Evolutionary conservation across 1,140 invertebrate species (phyloP), one percentile per base, ranked within the genome.

Genomic region (Aleiodes sp.): DNA sequence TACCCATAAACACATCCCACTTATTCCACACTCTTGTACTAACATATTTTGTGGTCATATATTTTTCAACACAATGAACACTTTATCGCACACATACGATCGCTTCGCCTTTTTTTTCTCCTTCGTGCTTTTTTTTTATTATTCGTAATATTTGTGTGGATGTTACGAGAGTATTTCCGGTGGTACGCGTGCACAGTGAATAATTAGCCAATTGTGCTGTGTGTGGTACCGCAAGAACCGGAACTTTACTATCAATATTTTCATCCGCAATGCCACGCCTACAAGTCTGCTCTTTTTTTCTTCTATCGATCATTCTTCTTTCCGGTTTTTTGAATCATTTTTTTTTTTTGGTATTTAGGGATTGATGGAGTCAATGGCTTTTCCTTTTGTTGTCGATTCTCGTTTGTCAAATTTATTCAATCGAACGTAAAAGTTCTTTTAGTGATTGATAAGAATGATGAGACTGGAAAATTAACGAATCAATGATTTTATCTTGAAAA

Each of bases 221-320:
- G 19, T 28, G n/a, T n/a, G n/a, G n/a, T 28, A 56, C 52, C 63
- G 56, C 57, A 39, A 33, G 9, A 21, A 28, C 70, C 70, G 73
- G 73, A 74, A 71, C 66, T 70, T 39, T 70, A 71, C 63, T 68
- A 74, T 74, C 67, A 74, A 74, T 74, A 71, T 74, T 74, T 74
- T 74, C 59, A 65, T 74, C 60, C 37, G 16, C 14, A 46, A 46
- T 62, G 65, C 57, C 21, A 46, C 59, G 56, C 39, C n/a, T 12
- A 21, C 35, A 24, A 29, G 9, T 24, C 14, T 29, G 28, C 35
- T 7, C 19, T 21, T 41, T 41, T 64, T 19, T 33, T n/a, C n/a
- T n/a, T n/a, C n/a, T n/a, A n/a, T n/a, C n/a, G 12, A 10, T 14
- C 33, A 19, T 10, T 19, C 33, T 65, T 66, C 21, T 35, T 59